phyloP scores from a whole-genome alignment of 2,888 invertebrate genomes.

The Patella caerulea region DNA sequence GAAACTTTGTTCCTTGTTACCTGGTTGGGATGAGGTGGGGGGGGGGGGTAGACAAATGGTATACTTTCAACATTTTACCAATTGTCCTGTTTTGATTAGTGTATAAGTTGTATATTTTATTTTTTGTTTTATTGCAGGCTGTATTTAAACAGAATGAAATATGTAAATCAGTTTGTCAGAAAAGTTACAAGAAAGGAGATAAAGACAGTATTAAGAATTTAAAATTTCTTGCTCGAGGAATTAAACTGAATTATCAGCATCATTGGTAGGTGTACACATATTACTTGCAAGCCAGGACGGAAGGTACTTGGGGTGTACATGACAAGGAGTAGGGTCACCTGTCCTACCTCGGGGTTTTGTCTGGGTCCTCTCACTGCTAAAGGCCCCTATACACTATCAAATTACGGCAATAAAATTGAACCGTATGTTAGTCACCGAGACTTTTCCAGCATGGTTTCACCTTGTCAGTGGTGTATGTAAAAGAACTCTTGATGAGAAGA shows the following conservation, averaged over 20 bases:
- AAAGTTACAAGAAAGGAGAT: conserved; percentile 80
- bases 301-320: neutral
- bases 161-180: conserved; percentile 75
- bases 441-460: too few species aligned
- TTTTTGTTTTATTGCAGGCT: conserved; percentile 72
- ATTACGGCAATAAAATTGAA: too few species aligned
- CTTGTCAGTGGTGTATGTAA: too few species aligned
- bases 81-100: neutral
- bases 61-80: too few species aligned
- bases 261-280: conserved; percentile 81
- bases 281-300: neutral
- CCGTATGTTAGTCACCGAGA: too few species aligned
- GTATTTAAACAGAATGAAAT: conserved; percentile 83
- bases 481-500: too few species aligned
- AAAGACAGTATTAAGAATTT: conserved; percentile 79
- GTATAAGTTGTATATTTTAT: neutral
- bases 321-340: neutral
- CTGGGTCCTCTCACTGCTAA: too few species aligned
- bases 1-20: too few species aligned
- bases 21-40: too few species aligned
- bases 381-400: too few species aligned
- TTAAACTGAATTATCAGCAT: conserved; percentile 96
- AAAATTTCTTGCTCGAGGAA: conserved; percentile 89
- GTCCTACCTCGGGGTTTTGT: too few species aligned
- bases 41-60: too few species aligned